phyloP scores from a whole-genome alignment of 2,113 vertebrate genomes.

The Anhinga anhinga region DNA sequence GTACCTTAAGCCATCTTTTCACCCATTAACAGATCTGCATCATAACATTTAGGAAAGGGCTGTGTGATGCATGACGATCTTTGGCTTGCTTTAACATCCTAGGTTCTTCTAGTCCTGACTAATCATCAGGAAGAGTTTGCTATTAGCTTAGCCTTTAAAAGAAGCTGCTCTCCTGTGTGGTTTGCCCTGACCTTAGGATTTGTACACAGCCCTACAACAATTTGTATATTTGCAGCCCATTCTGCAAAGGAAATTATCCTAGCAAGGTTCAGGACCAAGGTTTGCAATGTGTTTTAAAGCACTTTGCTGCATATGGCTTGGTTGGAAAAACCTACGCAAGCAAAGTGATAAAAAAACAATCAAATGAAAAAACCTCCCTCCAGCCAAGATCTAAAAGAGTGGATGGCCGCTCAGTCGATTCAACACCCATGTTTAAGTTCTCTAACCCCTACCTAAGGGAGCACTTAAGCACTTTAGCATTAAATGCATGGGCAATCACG shows the following conservation, averaged over 20 bases:
- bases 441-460: conserved; percentile 1
- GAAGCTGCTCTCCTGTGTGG: neutral
- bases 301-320: neutral
- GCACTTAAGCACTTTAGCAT: conserved; percentile 44
- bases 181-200: neutral
- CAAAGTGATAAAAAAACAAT: conserved; percentile 14
- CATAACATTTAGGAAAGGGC: neutral
- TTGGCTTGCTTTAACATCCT: neutral
- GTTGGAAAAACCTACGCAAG: neutral
- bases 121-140: neutral
- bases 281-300: neutral
- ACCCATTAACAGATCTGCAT: neutral
- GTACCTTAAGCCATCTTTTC: neutral
- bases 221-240: neutral
- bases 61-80: neutral
- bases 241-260: neutral
- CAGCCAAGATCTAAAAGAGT: neutral
- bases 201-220: neutral
- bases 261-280: neutral
- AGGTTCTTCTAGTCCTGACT: neutral
- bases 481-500: neutral
- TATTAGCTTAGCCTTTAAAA: neutral
- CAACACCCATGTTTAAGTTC: neutral
- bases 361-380: neutral
- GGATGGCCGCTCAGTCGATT: neutral